Evolutionary conservation across 2,888 invertebrate genomes (phyloP).

Genomic region (Taphrorychus bicolor): DNA sequence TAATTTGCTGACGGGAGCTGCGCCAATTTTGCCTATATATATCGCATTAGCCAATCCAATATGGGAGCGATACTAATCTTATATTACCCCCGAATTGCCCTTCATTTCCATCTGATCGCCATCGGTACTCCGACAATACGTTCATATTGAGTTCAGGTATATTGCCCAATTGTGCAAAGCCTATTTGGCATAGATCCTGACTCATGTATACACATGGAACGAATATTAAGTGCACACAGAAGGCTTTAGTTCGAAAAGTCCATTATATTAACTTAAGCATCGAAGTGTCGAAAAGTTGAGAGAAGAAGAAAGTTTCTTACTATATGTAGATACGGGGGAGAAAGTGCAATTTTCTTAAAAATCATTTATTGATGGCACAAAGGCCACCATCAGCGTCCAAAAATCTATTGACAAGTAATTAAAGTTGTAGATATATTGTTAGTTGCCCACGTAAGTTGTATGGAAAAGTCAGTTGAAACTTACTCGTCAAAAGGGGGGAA

Average conservation of each 20-base stretch:
- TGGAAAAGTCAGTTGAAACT: too few relatives aligned
- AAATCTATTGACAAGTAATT: too few relatives aligned
- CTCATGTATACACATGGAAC: neutral
- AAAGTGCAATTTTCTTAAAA: too few relatives aligned
- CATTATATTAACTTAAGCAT: too few relatives aligned
- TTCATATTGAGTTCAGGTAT: slow-evolving; percentile 44
- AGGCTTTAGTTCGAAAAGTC: neutral
- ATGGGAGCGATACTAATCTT: slow-evolving; percentile 54
- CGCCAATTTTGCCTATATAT: slow-evolving; percentile 55
- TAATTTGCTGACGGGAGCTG: slow-evolving; percentile 55
- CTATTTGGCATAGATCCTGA: neutral
- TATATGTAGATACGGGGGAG: too few relatives aligned
- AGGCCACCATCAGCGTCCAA: too few relatives aligned
- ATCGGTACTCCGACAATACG: slow-evolving; percentile 52
- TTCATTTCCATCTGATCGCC: slow-evolving; percentile 50
- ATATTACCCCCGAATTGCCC: slow-evolving; percentile 50
- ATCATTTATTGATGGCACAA: too few relatives aligned
- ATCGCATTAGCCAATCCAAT: slow-evolving; percentile 55
- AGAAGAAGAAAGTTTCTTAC: too few relatives aligned
- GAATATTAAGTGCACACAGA: neutral
- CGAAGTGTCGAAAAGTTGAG: too few relatives aligned
- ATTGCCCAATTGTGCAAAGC: slow-evolving; percentile 13
- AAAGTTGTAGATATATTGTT: too few relatives aligned
- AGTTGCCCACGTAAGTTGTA: too few relatives aligned
- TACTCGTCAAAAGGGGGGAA: too few relatives aligned